Conservation (phyloP, 2,888 invertebrate species). For the Anthophora plumipes region DNA sequence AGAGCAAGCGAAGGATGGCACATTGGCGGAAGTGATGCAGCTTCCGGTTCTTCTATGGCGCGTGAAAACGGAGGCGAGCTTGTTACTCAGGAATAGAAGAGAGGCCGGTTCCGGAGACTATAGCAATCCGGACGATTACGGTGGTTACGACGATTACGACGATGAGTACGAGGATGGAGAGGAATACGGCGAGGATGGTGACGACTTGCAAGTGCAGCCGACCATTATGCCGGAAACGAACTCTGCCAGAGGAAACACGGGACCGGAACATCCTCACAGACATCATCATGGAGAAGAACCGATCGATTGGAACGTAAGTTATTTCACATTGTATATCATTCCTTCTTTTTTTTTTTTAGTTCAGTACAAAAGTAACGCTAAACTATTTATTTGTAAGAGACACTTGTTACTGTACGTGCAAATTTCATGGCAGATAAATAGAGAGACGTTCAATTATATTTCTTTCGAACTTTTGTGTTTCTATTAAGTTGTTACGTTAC, state of each 20-base stretch:
- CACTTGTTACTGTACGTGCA: no score
- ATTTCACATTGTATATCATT: no score
- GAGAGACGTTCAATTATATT: no score
- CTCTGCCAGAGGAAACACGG: constrained; percentile 60
- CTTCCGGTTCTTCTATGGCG: constrained; percentile 91
- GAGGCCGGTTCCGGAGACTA: constrained; percentile 82
- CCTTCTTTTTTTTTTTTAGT: no score
- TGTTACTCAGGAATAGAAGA: constrained; percentile 78
- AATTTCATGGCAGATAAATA: no score
- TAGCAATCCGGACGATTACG: constrained; percentile 77
- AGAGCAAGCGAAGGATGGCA: constrained; percentile 90
- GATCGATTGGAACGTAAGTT: constrained; percentile 67
- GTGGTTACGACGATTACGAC: constrained; percentile 78
- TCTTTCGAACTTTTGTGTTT: no score
- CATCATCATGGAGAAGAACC: constrained; percentile 84
- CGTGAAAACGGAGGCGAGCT: constrained; percentile 82
- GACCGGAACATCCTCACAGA: constrained; percentile 82
- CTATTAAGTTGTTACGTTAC: no score
- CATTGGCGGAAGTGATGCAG: constrained; percentile 88
- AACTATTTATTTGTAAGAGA: no score
- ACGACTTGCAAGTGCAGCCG: constrained; percentile 78
- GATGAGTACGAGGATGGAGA: constrained; percentile 83
- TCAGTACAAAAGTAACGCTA: no score
- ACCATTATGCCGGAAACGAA: constrained; percentile 66
- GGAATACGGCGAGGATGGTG: constrained; percentile 76